phyloP scores from a whole-genome alignment of 2,113 vertebrate genomes.

The Gadus macrocephalus region DNA sequence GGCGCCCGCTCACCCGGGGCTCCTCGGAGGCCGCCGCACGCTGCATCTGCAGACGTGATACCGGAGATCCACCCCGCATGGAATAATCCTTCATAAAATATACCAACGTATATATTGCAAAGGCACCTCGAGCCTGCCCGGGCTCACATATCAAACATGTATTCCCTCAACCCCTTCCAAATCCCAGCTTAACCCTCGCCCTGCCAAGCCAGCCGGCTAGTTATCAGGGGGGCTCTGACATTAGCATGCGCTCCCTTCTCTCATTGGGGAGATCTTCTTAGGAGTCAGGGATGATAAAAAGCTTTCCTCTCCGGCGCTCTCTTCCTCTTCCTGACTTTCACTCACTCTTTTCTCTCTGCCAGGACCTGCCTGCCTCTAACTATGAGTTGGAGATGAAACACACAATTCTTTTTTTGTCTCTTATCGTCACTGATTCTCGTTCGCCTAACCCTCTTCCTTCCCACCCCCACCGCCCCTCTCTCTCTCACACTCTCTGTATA shows the following conservation, averaged over 20 bases:
- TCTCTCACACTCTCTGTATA: not conserved
- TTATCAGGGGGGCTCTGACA: slow-evolving; percentile 64
- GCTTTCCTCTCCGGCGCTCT: slow-evolving; percentile 58
- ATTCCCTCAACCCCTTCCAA: slow-evolving; percentile 55
- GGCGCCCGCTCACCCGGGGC: slow-evolving; percentile 32
- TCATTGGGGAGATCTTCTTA: slow-evolving; percentile 70
- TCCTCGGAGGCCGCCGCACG: slow-evolving; percentile 13
- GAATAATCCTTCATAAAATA: slow-evolving; percentile 60
- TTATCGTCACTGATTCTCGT: no score
- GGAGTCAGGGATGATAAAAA: slow-evolving; percentile 64
- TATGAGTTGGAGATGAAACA: slow-evolving; percentile 61
- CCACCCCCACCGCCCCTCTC: not conserved
- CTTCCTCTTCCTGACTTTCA: slow-evolving; percentile 62
- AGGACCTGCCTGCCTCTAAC: slow-evolving; percentile 57
- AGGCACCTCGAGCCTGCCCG: slow-evolving; percentile 56
- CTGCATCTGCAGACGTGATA: slow-evolving; percentile 36
- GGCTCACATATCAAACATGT: slow-evolving; percentile 67
- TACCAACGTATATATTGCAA: slow-evolving; percentile 34
- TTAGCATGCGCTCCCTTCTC: slow-evolving; percentile 63
- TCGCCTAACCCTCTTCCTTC: not conserved
- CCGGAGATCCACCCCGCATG: slow-evolving; percentile 51
- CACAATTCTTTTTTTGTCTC: slow-evolving; percentile 43
- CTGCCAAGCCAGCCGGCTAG: slow-evolving; percentile 55
- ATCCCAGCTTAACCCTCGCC: slow-evolving; percentile 71
- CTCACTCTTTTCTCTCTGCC: slow-evolving; percentile 56